These are phyloP conservation scores for Papilio protenor DNA, from an alignment of 2,888 invertebrate genomes.

Conservation along the genomic window DNA sequence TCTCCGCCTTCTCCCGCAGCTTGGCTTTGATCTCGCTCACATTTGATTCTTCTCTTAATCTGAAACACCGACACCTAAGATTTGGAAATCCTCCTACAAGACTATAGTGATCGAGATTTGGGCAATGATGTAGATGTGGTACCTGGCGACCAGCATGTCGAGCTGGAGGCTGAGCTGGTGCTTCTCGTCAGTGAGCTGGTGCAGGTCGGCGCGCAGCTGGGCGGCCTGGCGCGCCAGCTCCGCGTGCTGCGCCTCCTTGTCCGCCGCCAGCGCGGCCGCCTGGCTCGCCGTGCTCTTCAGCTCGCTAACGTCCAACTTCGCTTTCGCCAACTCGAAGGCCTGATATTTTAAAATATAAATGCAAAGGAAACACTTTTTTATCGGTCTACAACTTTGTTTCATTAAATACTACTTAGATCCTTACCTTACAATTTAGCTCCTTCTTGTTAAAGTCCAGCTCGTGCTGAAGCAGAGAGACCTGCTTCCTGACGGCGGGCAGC, in stretches of 20 bases:
- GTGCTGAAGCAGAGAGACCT: conserved; percentile 73
- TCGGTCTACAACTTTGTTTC: background rate
- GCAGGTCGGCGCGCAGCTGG: conserved; percentile 58
- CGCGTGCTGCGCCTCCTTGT: conserved; percentile 61
- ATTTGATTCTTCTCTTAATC: conserved; percentile 73
- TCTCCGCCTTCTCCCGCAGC: conserved; percentile 70
- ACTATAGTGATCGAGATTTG: background rate
- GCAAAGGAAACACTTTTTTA: no score
- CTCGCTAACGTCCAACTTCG: conserved; percentile 78
- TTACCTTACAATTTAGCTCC: conserved; percentile 79
- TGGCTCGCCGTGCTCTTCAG: conserved; percentile 77
- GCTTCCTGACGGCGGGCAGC: conserved; percentile 81
- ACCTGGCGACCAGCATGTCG: conserved; percentile 62
- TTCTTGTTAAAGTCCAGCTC: conserved; percentile 79
- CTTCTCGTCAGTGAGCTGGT: conserved; percentile 57
- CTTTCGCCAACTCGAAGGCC: conserved; percentile 81
- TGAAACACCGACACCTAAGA: conserved; percentile 44
- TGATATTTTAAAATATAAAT: conserved; percentile 47
- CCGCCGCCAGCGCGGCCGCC: conserved; percentile 72
- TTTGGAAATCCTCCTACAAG: background rate
- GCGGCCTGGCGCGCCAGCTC: conserved; percentile 56
- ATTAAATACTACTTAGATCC: background rate
- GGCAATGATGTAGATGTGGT: background rate
- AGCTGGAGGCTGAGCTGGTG: conserved; percentile 60
- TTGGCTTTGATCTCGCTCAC: conserved; percentile 76